These are phyloP conservation scores for Ephydatia muelleri DNA, from an alignment of 37 sponge, comb jelly and placozoan species.

Conservation along the genomic window DNA sequence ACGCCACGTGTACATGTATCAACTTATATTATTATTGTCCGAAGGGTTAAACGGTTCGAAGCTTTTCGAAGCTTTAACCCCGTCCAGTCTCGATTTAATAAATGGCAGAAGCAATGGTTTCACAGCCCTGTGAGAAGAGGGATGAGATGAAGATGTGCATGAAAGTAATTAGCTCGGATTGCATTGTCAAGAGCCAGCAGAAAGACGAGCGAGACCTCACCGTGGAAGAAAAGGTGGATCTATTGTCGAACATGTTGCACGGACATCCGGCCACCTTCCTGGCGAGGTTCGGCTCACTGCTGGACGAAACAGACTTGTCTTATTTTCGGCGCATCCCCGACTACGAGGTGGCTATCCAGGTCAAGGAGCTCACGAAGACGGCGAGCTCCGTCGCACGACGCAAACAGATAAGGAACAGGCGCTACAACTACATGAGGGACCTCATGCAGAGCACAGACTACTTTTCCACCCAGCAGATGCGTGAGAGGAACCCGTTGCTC, in stretches of 20 bases:
- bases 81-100: too few species aligned
- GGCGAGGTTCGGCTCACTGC: constrained; percentile 62
- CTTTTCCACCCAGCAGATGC: constrained; percentile 78
- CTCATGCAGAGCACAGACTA: constrained; percentile 61
- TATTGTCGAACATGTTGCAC: constrained; percentile 29
- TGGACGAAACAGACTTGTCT: constrained; percentile 50
- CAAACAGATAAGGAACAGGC: constrained; percentile 54
- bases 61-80: too few species aligned
- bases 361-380: constrained; percentile 42
- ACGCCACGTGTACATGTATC: too few species aligned
- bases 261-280: constrained; percentile 58
- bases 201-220: constrained; percentile 80
- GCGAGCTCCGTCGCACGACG: not conserved
- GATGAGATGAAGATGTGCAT: constrained; percentile 38
- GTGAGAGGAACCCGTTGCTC: constrained; percentile 61
- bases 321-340: constrained; percentile 52
- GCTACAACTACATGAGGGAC: constrained; percentile 55
- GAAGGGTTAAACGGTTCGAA: too few species aligned
- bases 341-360: constrained; percentile 57
- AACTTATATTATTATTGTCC: too few species aligned
- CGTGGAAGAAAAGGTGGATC: constrained; percentile 43
- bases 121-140: too few species aligned
- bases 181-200: constrained; percentile 77
- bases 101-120: too few species aligned
- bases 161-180: constrained; percentile 40